A percentile compares a stretch with the other conserved stretches of the same genome.
Evolutionary conservation across 2,797 vertebrate genomes (phyloP).

Genomic region (Vipera latastei): DNA sequence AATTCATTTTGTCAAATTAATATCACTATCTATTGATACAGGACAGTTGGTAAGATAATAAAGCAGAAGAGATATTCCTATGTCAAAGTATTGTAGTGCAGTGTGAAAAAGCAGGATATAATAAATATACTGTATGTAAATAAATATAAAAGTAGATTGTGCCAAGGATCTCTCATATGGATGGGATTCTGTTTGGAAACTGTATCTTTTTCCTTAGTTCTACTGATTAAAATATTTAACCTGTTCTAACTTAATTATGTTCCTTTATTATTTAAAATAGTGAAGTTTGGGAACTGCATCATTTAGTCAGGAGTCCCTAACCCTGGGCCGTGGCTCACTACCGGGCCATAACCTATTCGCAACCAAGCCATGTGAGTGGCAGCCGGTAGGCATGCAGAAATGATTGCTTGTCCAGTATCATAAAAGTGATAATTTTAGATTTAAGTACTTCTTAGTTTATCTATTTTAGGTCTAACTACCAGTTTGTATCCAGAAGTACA

Average conservation of each 20-base stretch:
- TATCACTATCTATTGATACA: not conserved
- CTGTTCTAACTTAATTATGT: not conserved
- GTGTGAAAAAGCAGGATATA: not conserved
- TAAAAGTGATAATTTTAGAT: not conserved
- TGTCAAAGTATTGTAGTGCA: not conserved
- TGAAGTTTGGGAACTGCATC: too few relatives aligned
- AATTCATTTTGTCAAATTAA: not conserved
- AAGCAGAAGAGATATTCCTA: not conserved
- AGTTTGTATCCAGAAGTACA: not conserved
- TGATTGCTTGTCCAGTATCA: not conserved
- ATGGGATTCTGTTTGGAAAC: not conserved
- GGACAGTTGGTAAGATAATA: not conserved
- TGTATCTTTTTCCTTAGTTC: not conserved
- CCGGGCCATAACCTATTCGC: too few relatives aligned
- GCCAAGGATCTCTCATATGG: not conserved
- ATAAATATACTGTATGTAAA: not conserved
- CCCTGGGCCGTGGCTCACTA: too few relatives aligned
- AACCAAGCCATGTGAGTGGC: too few relatives aligned
- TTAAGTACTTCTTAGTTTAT: not conserved
- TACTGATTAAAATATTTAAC: not conserved
- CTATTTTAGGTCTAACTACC: not conserved
- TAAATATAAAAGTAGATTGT: not conserved
- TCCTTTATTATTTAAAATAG: too few relatives aligned
- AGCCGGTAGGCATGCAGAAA: not conserved
- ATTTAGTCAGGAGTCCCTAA: too few relatives aligned